Evolutionary conservation across 2,888 invertebrate species (phyloP).

Genomic region (Tachina lurida): DNA sequence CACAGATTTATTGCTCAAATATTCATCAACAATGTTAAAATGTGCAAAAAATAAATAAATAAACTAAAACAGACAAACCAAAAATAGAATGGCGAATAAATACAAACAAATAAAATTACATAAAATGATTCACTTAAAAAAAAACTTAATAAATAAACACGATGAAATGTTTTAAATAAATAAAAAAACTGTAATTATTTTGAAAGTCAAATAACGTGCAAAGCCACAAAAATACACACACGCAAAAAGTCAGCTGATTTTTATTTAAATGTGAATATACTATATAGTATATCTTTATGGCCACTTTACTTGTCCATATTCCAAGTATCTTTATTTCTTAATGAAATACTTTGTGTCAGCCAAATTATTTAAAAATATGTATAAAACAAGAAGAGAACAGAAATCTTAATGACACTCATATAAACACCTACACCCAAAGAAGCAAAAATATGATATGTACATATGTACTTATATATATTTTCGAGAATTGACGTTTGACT

Average conservation of each 20-base stretch:
- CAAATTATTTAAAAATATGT: slow-evolving; percentile 23
- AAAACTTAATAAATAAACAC: slow-evolving; percentile 51
- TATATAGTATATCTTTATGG: not conserved
- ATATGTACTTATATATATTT: not conserved
- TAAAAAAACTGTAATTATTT: slow-evolving; percentile 57
- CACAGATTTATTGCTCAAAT: slow-evolving; percentile 39
- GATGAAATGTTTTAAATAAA: slow-evolving; percentile 39
- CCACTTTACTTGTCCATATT: not conserved
- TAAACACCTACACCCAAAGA: slow-evolving; percentile 54
- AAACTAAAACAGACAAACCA: slow-evolving; percentile 17
- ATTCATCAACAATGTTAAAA: slow-evolving; percentile 9
- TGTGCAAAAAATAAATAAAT: not conserved
- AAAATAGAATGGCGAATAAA: slow-evolving; percentile 44
- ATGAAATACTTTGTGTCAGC: slow-evolving; percentile 29
- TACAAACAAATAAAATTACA: slow-evolving; percentile 46
- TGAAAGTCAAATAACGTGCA: slow-evolving; percentile 23
- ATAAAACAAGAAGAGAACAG: not conserved
- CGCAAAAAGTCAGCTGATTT: slow-evolving; percentile 51
- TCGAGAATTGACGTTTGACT: slow-evolving; percentile 40
- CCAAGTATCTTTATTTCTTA: slow-evolving; percentile 27
- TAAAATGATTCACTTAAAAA: slow-evolving; percentile 47
- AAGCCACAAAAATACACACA: not conserved
- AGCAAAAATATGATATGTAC: too few relatives aligned
- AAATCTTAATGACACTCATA: slow-evolving; percentile 42
- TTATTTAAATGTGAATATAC: not conserved